phyloP scores from a whole-genome alignment of 2,797 vertebrate species.

The Hapalemur alaotrensis region DNA sequence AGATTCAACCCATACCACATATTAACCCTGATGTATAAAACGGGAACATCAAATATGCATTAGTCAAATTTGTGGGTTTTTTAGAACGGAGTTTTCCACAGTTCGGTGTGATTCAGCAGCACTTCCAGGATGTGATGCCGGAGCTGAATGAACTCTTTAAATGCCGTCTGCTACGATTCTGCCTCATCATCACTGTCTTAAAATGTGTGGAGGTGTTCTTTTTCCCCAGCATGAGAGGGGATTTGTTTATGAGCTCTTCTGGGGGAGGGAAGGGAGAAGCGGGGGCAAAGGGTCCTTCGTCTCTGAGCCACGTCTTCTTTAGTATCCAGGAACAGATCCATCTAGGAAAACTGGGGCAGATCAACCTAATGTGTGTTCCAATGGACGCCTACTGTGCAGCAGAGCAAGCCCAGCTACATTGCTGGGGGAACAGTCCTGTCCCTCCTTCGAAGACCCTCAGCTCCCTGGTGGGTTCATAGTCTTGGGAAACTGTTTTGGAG shows the following conservation, averaged over 20 bases:
- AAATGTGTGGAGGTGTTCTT: neutral
- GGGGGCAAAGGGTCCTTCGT: neutral
- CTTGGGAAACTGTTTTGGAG: neutral
- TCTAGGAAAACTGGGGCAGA: neutral
- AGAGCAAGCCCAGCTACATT: neutral
- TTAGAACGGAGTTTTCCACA: neutral
- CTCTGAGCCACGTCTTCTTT: neutral
- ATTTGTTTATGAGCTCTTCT: neutral
- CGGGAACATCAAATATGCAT: neutral
- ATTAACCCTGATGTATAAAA: slow-evolving; percentile 32
- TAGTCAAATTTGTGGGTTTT: slow-evolving; percentile 7
- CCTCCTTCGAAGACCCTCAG: neutral
- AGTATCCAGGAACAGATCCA: neutral
- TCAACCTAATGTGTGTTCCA: neutral
- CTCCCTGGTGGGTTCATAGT: neutral
- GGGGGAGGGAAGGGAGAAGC: neutral
- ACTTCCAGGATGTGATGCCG: neutral
- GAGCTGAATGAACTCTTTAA: neutral
- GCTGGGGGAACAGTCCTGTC: neutral
- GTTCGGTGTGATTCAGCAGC: neutral
- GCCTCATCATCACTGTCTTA: neutral
- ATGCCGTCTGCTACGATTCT: neutral
- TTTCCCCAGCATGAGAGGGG: neutral
- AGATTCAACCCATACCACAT: slow-evolving; percentile 20
- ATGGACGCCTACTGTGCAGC: neutral